A percentile compares a stretch with the other conserved stretches of the same genome.
phyloP scores from a whole-genome alignment of 2,113 vertebrate species.

The Pterophyllum scalare region DNA sequence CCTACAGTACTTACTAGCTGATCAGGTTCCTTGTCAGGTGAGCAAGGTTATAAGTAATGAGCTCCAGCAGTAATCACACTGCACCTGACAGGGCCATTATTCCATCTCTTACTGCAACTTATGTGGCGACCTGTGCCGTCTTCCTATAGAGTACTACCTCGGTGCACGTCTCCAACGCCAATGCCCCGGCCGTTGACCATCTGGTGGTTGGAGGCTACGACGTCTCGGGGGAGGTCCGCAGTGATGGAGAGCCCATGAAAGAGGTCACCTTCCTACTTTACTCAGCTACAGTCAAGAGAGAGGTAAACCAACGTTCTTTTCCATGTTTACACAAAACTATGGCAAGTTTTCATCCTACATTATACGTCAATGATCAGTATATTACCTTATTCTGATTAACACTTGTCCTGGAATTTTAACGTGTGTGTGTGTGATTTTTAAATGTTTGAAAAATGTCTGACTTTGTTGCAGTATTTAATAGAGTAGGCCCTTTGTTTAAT shows the following conservation, averaged over 20 bases:
- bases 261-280: slow-evolving; percentile 97
- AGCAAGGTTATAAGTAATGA: slow-evolving; percentile 39
- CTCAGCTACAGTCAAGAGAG: slow-evolving; percentile 85
- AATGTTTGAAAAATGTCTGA: not conserved
- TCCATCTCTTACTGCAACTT: not conserved
- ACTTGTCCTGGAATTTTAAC: fast-evolving
- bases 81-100: slow-evolving; percentile 10
- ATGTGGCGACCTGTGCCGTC: slow-evolving; percentile 17
- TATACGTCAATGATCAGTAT: not conserved
- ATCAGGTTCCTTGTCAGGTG: slow-evolving; percentile 32
- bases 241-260: slow-evolving; percentile 98
- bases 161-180: slow-evolving; percentile 89
- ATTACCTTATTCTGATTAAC: not conserved
- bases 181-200: slow-evolving; percentile 84
- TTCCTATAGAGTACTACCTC: slow-evolving; percentile 84
- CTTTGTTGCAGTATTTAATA: not conserved
- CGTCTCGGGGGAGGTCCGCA: slow-evolving; percentile 92
- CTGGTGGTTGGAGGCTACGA: slow-evolving; percentile 95
- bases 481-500: not conserved
- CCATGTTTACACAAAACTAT: not conserved
- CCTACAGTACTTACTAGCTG: not conserved
- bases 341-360: not conserved
- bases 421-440: not conserved
- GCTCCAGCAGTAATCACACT: slow-evolving; percentile 28
- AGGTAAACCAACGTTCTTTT: slow-evolving; percentile 78